Evolutionary conservation across 2,888 invertebrate genomes (phyloP).

Genomic region (Agrotis ipsilon): DNA sequence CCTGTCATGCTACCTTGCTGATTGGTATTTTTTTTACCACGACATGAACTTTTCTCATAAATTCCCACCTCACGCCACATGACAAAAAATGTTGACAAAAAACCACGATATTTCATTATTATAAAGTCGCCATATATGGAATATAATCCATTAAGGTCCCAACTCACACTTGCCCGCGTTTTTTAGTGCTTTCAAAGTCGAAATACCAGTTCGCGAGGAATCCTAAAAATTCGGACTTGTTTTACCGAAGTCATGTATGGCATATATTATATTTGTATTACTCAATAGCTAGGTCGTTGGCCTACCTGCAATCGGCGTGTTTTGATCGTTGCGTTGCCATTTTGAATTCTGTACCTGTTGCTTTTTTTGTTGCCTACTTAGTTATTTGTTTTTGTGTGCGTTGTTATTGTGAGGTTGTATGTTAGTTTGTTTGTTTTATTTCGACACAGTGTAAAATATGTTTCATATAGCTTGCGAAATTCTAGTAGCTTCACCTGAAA

Average conservation of each 20-base stretch:
- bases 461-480: too few species aligned
- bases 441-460: too few species aligned
- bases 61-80: neutral
- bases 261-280: conserved; percentile 67
- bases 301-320: conserved; percentile 64
- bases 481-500: too few species aligned
- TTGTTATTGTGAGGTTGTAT: neutral
- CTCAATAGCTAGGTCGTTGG: conserved; percentile 70
- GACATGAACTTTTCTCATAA: neutral
- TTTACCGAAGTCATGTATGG: conserved; percentile 55
- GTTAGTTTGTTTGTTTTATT: conserved; percentile 22
- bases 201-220: conserved; percentile 66
- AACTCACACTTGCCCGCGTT: conserved; percentile 44
- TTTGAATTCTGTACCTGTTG: conserved; percentile 52
- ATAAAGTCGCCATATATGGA: conserved; percentile 20
- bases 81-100: conserved; percentile 19
- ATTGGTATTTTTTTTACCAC: neutral
- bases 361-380: conserved; percentile 29
- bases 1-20: neutral
- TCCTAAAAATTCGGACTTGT: conserved; percentile 70
- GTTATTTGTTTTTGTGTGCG: conserved; percentile 16
- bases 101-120: conserved; percentile 13
- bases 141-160: conserved; percentile 32
- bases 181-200: conserved; percentile 50
- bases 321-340: conserved; percentile 56